Evolutionary conservation across 2,113 vertebrate species (phyloP).

Genomic region (Isichthys henryi): DNA sequence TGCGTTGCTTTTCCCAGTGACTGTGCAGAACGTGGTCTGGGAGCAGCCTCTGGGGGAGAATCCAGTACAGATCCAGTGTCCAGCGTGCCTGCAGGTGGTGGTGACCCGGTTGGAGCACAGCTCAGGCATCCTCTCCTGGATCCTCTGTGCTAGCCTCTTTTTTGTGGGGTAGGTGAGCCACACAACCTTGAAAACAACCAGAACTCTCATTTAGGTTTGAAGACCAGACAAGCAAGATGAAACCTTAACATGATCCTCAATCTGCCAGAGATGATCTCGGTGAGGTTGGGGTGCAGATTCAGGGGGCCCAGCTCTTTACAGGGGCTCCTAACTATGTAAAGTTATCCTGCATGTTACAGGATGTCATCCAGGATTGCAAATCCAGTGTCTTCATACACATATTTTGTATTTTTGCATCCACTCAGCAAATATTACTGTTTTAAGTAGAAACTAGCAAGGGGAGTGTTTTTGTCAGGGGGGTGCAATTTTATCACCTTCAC

Average conservation of each 20-base stretch:
- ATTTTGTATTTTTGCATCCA: neutral
- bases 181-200: neutral
- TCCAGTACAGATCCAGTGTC: slow-evolving; percentile 64
- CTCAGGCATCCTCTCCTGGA: slow-evolving; percentile 63
- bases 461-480: neutral
- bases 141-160: slow-evolving; percentile 68
- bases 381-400: neutral
- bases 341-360: neutral
- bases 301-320: neutral
- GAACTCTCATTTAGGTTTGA: neutral
- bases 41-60: slow-evolving; percentile 55
- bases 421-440: neutral
- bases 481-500: neutral
- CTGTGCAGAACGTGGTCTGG: slow-evolving; percentile 68
- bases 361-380: neutral
- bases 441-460: neutral
- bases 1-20: slow-evolving; percentile 39
- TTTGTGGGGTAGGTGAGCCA: slow-evolving; percentile 67
- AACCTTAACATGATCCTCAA: neutral
- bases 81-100: slow-evolving; percentile 61
- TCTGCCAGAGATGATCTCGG: neutral
- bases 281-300: neutral
- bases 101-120: slow-evolving; percentile 53
- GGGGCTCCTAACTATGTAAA: neutral
- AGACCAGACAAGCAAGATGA: neutral